A percentile compares a stretch with the other conserved stretches of the same genome.
Conservation (phyloP, 2,113 vertebrate species). For the Lycaon pictus region DNA sequence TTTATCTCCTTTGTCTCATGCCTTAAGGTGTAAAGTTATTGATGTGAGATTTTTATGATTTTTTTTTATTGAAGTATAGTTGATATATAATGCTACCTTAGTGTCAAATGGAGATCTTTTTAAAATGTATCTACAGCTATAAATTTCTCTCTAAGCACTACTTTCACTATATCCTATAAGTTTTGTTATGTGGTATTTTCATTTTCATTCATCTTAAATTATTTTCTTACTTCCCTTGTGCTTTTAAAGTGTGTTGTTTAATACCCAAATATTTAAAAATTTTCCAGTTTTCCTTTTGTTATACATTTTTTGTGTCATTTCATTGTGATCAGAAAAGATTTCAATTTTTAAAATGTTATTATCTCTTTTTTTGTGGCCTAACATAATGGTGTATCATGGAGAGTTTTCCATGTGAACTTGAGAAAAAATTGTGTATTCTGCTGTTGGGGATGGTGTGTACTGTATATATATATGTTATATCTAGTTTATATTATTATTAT, state of each 20-base stretch:
- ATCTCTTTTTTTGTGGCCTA: not conserved
- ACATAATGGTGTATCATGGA: not conserved
- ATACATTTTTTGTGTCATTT: not conserved
- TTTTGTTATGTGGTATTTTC: not conserved
- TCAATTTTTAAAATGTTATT: not conserved
- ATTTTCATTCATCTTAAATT: not conserved
- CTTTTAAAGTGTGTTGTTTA: not conserved
- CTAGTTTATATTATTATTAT: not conserved
- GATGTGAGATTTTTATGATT: not conserved
- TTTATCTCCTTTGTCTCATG: not conserved
- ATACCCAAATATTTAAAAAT: not conserved
- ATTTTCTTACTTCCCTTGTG: not conserved
- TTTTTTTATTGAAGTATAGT: not conserved
- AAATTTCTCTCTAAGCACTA: not conserved
- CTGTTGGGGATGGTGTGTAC: not conserved
- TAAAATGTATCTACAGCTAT: not conserved
- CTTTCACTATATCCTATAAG: not conserved
- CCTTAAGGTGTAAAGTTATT: not conserved
- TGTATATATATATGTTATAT: not conserved
- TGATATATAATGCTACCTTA: not conserved
- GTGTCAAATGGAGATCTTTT: not conserved
- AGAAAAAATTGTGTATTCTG: not conserved
- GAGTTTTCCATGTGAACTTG: not conserved
- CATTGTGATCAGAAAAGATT: not conserved
- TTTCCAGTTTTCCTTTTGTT: not conserved